Conservation (phyloP, 30 jellyfish, hydroid and myxozoan species). For the Hydractinia symbiolongicarpus region DNA sequence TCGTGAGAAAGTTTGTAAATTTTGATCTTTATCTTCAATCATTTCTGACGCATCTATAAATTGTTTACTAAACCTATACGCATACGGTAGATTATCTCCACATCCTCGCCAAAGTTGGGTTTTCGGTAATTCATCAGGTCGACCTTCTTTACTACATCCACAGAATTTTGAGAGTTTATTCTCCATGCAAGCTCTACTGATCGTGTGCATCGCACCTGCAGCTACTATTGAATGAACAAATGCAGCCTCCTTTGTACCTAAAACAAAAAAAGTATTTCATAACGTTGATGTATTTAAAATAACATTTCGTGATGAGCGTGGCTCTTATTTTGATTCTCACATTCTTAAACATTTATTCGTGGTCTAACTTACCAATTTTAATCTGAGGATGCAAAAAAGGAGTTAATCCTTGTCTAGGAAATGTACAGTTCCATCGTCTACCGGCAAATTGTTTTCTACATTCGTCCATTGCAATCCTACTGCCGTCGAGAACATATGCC, state of each 20-base stretch:
- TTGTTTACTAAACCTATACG: conserved; percentile 67
- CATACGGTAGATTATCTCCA: conserved; percentile 95
- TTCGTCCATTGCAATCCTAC: conserved; percentile 71
- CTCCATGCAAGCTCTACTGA: conserved; percentile 99
- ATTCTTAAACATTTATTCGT: background rate
- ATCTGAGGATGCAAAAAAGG: conserved; percentile 61
- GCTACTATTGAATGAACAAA: conserved; percentile 70
- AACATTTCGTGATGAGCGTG: no score
- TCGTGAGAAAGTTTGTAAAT: conserved; percentile 40
- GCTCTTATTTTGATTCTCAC: background rate
- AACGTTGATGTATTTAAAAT: no score
- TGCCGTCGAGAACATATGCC: conserved; percentile 86
- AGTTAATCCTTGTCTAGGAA: conserved; percentile 52
- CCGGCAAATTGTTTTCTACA: conserved; percentile 74
- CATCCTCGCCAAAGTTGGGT: conserved; percentile 85
- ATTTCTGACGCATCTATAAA: conserved; percentile 73
- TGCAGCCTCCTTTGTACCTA: conserved; percentile 86
- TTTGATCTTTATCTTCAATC: conserved; percentile 20
- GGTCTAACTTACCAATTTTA: conserved; percentile 53
- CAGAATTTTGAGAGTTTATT: conserved; percentile 74
- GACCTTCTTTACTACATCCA: conserved; percentile 76
- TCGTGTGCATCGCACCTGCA: conserved; percentile 87
- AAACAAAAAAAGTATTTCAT: background rate
- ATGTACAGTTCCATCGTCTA: conserved; percentile 92
- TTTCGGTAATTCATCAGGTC: conserved; percentile 53